A percentile compares a stretch with the other conserved stretches of the same genome.
Conservation (phyloP, 2,113 vertebrate genomes). For the Dromiciops gliroides region DNA sequence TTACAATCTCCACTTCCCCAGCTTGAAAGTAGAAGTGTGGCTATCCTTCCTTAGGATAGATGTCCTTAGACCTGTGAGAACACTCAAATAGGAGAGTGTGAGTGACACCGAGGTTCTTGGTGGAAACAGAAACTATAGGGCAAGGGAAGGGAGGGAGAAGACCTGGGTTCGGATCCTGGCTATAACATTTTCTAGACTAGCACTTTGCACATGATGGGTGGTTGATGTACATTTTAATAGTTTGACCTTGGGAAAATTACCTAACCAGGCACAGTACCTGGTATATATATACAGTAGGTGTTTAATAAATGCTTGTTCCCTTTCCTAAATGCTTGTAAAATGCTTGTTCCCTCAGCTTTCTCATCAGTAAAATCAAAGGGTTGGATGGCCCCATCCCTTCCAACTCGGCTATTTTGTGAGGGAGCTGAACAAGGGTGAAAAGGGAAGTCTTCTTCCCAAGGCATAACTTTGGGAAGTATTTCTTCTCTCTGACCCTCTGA, state of each 20-base stretch:
- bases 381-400: not conserved
- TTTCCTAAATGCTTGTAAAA: too few relatives aligned
- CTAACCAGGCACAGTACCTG: too few relatives aligned
- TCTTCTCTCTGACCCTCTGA: not conserved
- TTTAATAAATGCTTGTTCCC: too few relatives aligned
- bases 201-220: accelerated
- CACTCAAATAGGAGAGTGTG: not conserved
- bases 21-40: not conserved
- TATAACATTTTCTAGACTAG: not conserved
- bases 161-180: not conserved
- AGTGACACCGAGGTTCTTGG: not conserved
- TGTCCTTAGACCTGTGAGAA: not conserved
- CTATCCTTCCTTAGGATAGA: not conserved
- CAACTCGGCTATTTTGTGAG: not conserved
- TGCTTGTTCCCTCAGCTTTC: too few relatives aligned
- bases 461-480: not conserved
- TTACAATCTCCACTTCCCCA: not conserved
- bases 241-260: not conserved
- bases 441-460: not conserved
- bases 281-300: too few relatives aligned
- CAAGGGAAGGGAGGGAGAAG: not conserved
- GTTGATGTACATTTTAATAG: not conserved
- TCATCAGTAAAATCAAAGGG: not conserved
- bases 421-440: too few relatives aligned
- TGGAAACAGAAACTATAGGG: not conserved